Conservation (phyloP, 2,888 invertebrate species). For the Tuta absoluta region DNA sequence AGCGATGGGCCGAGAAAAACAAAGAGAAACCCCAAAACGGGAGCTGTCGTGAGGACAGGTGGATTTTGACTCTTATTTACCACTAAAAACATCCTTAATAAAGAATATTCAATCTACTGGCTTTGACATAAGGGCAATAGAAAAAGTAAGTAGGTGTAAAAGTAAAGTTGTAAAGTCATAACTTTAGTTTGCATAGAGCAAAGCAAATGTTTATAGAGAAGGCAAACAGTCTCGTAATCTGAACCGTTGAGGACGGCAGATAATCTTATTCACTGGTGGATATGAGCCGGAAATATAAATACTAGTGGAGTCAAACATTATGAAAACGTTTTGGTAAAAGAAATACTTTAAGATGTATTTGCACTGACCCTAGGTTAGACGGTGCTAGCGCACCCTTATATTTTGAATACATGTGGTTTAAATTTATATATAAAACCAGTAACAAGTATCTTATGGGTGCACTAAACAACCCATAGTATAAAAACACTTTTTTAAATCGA, state of each 20-base stretch:
- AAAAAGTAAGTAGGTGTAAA: constrained; percentile 31
- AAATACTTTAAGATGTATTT: not conserved
- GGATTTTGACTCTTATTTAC: constrained; percentile 37
- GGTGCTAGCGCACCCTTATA: no score
- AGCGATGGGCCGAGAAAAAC: constrained; percentile 61
- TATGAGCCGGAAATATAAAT: constrained; percentile 49
- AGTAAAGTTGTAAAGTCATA: constrained; percentile 43
- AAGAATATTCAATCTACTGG: constrained; percentile 37
- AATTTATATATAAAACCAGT: no score
- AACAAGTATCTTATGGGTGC: no score
- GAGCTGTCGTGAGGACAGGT: constrained; percentile 56
- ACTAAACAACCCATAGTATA: no score
- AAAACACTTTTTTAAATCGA: no score
- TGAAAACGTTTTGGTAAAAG: not conserved
- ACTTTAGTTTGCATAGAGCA: constrained; percentile 60
- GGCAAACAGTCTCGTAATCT: constrained; percentile 62
- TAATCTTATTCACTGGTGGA: constrained; percentile 57
- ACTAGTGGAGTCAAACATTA: constrained; percentile 14
- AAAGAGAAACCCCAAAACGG: constrained; percentile 63
- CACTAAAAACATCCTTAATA: constrained; percentile 13
- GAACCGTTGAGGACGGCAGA: constrained; percentile 53
- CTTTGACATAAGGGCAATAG: not conserved
- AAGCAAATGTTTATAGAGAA: constrained; percentile 68
- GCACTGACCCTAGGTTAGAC: no score
- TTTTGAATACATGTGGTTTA: no score